These are phyloP conservation scores for Byasa hedistus DNA, from an alignment of 2,888 invertebrate species.

Conservation along the genomic window DNA sequence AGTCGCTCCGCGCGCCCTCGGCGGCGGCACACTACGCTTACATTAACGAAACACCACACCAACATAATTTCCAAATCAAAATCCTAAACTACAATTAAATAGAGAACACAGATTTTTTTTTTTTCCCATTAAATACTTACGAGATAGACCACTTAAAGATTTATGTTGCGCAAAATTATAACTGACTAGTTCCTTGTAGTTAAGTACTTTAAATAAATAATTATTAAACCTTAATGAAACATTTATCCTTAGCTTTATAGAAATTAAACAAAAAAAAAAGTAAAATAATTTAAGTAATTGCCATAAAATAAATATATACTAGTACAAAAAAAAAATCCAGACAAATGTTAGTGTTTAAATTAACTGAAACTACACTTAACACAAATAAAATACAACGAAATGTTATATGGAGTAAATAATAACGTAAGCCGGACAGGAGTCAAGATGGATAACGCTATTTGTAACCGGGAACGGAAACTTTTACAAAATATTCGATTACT, in stretches of 20 bases:
- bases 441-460: conserved; percentile 12
- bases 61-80: conserved; percentile 75
- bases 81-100: conserved; percentile 74
- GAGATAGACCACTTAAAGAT: conserved; percentile 64
- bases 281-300: conserved; percentile 59
- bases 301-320: conserved; percentile 64
- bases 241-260: conserved; percentile 66
- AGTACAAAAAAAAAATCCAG: conserved; percentile 45
- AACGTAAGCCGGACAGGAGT: conserved; percentile 53
- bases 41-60: conserved; percentile 77
- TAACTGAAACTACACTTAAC: conserved; percentile 72
- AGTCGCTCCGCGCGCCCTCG: conserved; percentile 66
- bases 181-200: conserved; percentile 80
- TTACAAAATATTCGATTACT: no score
- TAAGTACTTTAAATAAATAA: conserved; percentile 80
- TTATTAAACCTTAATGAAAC: conserved; percentile 71
- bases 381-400: no score
- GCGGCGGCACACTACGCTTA: conserved; percentile 53
- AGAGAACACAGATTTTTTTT: conserved; percentile 70
- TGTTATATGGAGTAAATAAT: no score
- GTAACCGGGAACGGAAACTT: conserved; percentile 19
- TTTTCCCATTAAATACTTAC: conserved; percentile 60
- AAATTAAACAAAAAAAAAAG: conserved; percentile 53
- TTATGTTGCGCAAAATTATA: conserved; percentile 79
- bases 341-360: conserved; percentile 65